Base-by-base conservation (phyloP, 92 coral and sea anemone species). In the Paramuricea clavata region DNA sequence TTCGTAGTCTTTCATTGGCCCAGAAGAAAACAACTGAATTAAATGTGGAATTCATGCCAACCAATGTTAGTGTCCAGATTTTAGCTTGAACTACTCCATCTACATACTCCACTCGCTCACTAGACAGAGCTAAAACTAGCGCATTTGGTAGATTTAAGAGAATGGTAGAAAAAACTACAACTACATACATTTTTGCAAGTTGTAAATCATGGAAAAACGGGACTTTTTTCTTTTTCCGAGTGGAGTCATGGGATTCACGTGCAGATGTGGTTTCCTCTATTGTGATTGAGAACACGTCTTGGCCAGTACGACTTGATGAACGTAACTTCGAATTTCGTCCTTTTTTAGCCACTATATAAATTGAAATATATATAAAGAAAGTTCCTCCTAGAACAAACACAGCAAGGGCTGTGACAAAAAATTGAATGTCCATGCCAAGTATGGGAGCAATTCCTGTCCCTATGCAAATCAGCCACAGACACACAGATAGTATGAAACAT, bases 11-110 rank as follows among this genome's bases (percentile, higher is more conserved):
- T 31, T 21, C 30, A 62, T 78, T 78, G 1, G 69, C 12, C 83
- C 69, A 56, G 43, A 78, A 78, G 41, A 52, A 78, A 17, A 78
- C 43, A 17, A 78, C 21, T 19, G 67, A 78, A 57, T 78, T 78
- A 7, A 56, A 19, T 8, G 83, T 52, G 4, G 83, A 78, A 32
- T 56, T 78, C 49, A 56, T 13, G 21, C 12, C 10, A 15, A 35
- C 19, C 42, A 33, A 27, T 2, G 83, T 78, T 6, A 35, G n/a
- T 28, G 69, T 30, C 83, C 68, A 52, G 3, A 28, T 26, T 25
- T 25, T 52, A n/a, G 19, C 6, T 26, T 54, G 69, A 5, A 32
- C 43, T 22, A 54, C 26, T 12, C 34, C 31, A 30, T 76, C 36
- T 30, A 23, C 25, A 6, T 23, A 16, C 17, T 78, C 31, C 34